Percentiles rank a stretch among this genome's conserved stretches.
phyloP scores from a whole-genome alignment of 2,888 invertebrate genomes.

The Linnaemya tessellans region DNA sequence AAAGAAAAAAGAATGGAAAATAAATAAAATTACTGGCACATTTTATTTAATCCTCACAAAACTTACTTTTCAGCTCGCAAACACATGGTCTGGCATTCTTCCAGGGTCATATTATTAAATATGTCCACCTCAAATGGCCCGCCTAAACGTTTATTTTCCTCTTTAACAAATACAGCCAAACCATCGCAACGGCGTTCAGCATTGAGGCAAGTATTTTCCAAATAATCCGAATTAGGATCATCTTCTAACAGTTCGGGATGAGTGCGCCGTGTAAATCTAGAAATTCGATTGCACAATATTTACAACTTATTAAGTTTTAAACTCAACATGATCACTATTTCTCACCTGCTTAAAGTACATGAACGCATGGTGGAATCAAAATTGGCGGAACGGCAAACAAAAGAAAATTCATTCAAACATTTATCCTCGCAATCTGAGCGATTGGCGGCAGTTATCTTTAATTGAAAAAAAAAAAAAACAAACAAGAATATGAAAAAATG shows the following conservation, averaged over 20 bases:
- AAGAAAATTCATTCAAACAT: slow-evolving; percentile 94
- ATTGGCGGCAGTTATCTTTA: slow-evolving; percentile 88
- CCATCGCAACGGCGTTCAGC: slow-evolving; percentile 94
- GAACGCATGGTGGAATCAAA: slow-evolving; percentile 91
- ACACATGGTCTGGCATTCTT: slow-evolving; percentile 95
- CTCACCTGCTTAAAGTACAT: slow-evolving; percentile 89
- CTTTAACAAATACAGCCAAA: slow-evolving; percentile 93
- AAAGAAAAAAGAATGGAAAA: neutral
- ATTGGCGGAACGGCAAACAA: slow-evolving; percentile 94
- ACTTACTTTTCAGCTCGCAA: slow-evolving; percentile 92
- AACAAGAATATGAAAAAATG: neutral
- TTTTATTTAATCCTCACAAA: slow-evolving; percentile 1
- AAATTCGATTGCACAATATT: neutral
- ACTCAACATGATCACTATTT: neutral
- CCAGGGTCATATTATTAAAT: slow-evolving; percentile 92
- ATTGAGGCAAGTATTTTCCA: slow-evolving; percentile 95
- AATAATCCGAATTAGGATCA: slow-evolving; percentile 93
- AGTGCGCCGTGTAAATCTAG: slow-evolving; percentile 91
- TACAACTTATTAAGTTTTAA: neutral
- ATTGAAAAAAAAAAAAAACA: neutral
- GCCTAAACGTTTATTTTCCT: slow-evolving; percentile 93
- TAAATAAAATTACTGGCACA: slow-evolving; percentile 46
- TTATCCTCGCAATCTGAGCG: slow-evolving; percentile 95
- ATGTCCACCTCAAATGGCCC: slow-evolving; percentile 95
- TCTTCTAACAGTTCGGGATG: slow-evolving; percentile 93